phyloP scores from a whole-genome alignment of 2,113 vertebrate genomes.

The Myanophis thanlyinensis region DNA sequence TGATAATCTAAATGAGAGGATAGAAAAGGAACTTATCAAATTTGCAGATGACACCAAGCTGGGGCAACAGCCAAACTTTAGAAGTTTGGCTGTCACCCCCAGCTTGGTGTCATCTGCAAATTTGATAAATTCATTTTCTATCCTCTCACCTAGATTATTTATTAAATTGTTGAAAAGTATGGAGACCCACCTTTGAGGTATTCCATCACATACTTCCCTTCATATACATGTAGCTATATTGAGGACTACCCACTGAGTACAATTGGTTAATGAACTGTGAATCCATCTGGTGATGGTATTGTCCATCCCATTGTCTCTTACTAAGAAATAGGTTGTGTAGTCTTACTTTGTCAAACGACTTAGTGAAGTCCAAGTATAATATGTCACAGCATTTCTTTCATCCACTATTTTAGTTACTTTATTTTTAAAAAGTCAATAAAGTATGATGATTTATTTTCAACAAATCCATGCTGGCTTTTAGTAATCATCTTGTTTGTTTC shows the following conservation, averaged over 20 bases:
- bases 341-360: neutral
- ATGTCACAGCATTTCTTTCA: neutral
- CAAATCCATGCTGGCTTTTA: neutral
- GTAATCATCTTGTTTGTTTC: neutral
- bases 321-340: neutral
- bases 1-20: too few relatives aligned
- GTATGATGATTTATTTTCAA: neutral
- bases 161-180: neutral
- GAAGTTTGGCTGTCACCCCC: neutral
- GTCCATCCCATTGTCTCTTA: neutral
- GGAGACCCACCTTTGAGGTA: neutral
- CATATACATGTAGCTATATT: neutral
- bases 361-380: neutral
- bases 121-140: neutral
- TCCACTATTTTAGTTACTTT: neutral
- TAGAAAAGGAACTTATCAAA: too few relatives aligned
- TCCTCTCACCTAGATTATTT: neutral
- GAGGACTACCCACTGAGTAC: neutral
- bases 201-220: neutral
- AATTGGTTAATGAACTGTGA: neutral
- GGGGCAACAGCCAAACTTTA: too few relatives aligned
- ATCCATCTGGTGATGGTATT: neutral
- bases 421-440: neutral
- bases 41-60: too few relatives aligned
- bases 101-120: neutral